Base-by-base conservation (phyloP, 2,113 vertebrate species). In the Periophthalmus modestus region DNA sequence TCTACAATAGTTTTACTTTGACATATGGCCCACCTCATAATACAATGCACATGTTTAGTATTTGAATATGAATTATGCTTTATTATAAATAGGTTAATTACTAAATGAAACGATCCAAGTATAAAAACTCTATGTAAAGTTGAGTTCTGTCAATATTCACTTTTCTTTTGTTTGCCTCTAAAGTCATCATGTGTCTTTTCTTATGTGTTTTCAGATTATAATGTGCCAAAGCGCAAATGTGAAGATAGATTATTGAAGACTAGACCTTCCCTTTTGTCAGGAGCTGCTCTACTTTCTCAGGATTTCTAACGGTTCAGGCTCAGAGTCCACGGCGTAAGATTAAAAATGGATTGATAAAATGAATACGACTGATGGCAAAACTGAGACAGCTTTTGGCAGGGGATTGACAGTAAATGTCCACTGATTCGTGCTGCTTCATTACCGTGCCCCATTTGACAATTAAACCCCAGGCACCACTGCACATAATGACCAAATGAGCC, bases 401-500 rank as follows among this genome's bases (percentile, higher is more conserved):
- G 76, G 71, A 81, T 61, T 84, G 74, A 75, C 78, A 84, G 76
- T 18, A 84, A 80, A 87, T 76, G 81, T 82, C 69, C 69, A 84
- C 58, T 47, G 67, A 88, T 74, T 81, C 67, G 71, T 84, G 79
- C 69, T 80, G 84, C 82, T 84, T 88, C 85, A 88, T 89, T 88
- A 92, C 84, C 79, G 86, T 86, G 82, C 71, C 83, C 74, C 71
- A 84, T 90, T 91, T 89, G 82, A 71, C 82, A 83, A 85, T 90
- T 84, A 86, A 89, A 88, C 85, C 84, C 65, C 7, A 21, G 86
- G 86, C 79, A 69, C 69, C 75, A 77, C 86, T 75, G 70, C 73
- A 75, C 83, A 90, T 89, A 88, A 90, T 88, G 87, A 88, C 82
- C 82, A 87, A 89, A 84, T 18, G 70, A 79, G 85, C 78, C 76